Percentiles rank a stretch among this genome's conserved stretches.
phyloP scores from a whole-genome alignment of 1,140 invertebrate genomes.

The Dreissena polymorpha region DNA sequence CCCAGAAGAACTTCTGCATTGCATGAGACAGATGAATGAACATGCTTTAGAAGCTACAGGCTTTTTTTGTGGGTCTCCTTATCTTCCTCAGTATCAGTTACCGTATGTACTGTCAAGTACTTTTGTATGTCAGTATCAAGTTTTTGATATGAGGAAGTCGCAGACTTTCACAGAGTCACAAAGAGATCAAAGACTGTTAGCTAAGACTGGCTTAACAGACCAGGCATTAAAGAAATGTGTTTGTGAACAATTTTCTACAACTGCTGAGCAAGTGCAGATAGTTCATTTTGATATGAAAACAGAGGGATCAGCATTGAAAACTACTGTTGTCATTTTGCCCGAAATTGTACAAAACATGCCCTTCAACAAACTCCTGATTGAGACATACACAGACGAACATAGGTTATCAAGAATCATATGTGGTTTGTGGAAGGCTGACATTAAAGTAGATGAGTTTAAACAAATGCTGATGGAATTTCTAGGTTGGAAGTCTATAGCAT shows the following conservation, averaged over 20 bases:
- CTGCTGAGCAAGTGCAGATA: background rate
- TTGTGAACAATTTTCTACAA: background rate
- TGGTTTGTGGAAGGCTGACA: background rate
- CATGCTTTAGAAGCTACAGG: too few relatives aligned
- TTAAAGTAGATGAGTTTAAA: slow-evolving; percentile 1
- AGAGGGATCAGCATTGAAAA: slow-evolving; percentile 24
- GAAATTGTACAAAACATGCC: background rate
- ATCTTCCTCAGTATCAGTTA: too few relatives aligned
- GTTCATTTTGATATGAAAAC: slow-evolving; percentile 19
- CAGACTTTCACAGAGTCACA: background rate
- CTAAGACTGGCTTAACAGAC: background rate
- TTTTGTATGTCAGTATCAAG: slow-evolving; percentile 5
- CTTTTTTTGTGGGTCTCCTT: too few relatives aligned
- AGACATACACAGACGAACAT: background rate
- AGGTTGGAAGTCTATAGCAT: slow-evolving; percentile 14
- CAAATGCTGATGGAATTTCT: background rate
- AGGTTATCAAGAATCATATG: slow-evolving; percentile 18
- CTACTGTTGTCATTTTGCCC: slow-evolving; percentile 21
- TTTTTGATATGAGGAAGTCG: slow-evolving; percentile 30
- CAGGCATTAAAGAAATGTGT: slow-evolving; percentile 19
- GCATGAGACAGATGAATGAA: too few relatives aligned
- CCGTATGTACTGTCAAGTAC: background rate
- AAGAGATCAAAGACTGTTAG: background rate
- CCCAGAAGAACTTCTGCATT: too few relatives aligned
- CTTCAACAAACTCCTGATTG: slow-evolving; percentile 1